A percentile compares a stretch with the other conserved stretches of the same genome.
Evolutionary conservation across 2,113 vertebrate genomes (phyloP).

Genomic region (Cynocephalus volans): DNA sequence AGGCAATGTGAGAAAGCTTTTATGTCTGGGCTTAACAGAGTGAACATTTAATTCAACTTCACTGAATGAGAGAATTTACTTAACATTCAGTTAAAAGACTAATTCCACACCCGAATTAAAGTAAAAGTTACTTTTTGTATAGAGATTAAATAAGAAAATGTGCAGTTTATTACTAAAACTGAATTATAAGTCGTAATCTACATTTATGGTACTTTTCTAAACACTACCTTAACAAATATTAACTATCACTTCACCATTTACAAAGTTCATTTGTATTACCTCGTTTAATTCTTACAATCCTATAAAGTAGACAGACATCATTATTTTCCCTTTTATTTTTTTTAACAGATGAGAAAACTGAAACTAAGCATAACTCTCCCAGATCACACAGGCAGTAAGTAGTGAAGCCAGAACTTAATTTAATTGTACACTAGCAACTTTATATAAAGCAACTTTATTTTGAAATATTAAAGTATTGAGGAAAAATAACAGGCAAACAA

Average conservation of each 20-base stretch:
- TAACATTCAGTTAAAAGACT: constrained; percentile 24
- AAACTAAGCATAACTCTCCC: constrained; percentile 26
- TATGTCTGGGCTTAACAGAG: background rate
- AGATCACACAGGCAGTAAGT: background rate
- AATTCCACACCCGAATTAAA: constrained; percentile 49
- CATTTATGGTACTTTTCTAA: constrained; percentile 26
- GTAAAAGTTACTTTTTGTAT: constrained; percentile 37
- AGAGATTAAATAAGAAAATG: constrained; percentile 9
- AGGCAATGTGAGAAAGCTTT: background rate
- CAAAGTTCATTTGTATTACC: background rate
- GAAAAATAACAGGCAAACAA: background rate
- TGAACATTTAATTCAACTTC: constrained; percentile 18
- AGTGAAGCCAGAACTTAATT: constrained; percentile 19
- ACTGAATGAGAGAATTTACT: background rate
- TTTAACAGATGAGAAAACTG: constrained; percentile 24
- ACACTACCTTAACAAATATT: background rate
- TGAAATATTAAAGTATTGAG: constrained; percentile 32
- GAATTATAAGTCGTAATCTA: constrained; percentile 15
- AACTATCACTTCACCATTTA: background rate
- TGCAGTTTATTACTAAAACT: constrained; percentile 48
- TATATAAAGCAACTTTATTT: constrained; percentile 48
- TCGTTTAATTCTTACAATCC: constrained; percentile 40
- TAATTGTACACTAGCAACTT: background rate
- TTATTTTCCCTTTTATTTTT: background rate
- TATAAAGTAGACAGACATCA: constrained; percentile 17